Evolutionary conservation across 2,797 vertebrate species (phyloP).

Genomic region (Scolopax bukidnonensis): DNA sequence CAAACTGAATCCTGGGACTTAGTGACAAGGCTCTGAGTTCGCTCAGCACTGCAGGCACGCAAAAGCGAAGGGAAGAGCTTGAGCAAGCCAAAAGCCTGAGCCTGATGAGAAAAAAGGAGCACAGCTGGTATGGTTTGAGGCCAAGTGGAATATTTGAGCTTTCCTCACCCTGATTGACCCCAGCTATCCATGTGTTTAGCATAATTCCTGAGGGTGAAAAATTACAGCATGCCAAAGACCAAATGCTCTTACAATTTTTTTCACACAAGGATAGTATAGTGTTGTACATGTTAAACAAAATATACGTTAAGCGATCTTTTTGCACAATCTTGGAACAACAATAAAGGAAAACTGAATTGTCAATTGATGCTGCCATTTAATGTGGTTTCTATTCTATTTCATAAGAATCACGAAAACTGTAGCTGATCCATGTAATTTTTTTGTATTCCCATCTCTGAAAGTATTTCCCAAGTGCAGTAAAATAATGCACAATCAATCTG

Average conservation of each 20-base stretch:
- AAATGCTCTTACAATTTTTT: not conserved
- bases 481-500: not conserved
- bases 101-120: conserved; percentile 45
- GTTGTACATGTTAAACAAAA: not conserved
- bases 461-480: not conserved
- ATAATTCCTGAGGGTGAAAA: conserved; percentile 11
- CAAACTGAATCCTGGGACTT: not conserved
- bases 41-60: not conserved
- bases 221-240: not conserved
- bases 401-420: not conserved
- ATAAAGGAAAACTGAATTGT: not conserved
- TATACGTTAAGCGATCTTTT: not conserved
- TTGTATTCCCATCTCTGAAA: not conserved
- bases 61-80: not conserved
- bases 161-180: conserved; percentile 59
- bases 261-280: not conserved
- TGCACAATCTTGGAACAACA: not conserved
- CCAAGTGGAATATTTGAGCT: conserved; percentile 48
- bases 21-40: not conserved
- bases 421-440: not conserved
- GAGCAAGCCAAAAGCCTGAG: conserved; percentile 1
- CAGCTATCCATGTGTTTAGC: conserved; percentile 10
- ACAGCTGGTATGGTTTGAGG: conserved; percentile 39
- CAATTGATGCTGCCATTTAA: not conserved
- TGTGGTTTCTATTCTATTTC: conserved; percentile 30